Evolutionary conservation across 1,140 invertebrate species (phyloP).

Genomic region (Zaprionus tsacasi): DNA sequence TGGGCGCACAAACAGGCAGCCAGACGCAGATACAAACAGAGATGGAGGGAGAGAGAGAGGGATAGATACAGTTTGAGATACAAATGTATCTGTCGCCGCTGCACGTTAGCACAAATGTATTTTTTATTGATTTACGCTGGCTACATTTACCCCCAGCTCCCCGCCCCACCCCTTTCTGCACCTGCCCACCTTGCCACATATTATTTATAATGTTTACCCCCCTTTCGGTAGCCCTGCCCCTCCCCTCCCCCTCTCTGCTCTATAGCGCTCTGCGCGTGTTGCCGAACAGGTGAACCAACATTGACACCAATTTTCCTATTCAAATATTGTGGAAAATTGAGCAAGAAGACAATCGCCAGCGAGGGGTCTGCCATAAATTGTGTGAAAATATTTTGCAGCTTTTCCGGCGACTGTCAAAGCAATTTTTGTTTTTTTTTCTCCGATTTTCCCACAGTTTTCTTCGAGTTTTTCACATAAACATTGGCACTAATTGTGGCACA

Average conservation of each 20-base stretch:
- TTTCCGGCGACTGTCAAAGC: constrained; percentile 30
- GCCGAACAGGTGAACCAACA: constrained; percentile 67
- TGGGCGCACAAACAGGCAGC: constrained; percentile 33
- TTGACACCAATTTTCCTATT: constrained; percentile 42
- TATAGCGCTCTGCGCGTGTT: constrained; percentile 62
- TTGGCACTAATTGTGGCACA: constrained; percentile 19
- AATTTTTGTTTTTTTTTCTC: constrained; percentile 1
- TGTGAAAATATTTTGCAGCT: constrained; percentile 37
- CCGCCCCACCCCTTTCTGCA: not conserved
- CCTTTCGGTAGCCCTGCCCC: not conserved
- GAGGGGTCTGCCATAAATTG: constrained; percentile 51
- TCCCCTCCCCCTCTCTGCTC: not conserved
- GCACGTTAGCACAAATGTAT: constrained; percentile 50
- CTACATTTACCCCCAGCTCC: not conserved
- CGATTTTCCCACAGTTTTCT: constrained; percentile 20
- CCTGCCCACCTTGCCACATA: constrained; percentile 33
- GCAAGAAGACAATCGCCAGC: constrained; percentile 9
- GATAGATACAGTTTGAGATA: constrained; percentile 38
- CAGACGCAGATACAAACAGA: constrained; percentile 5
- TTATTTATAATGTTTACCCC: constrained; percentile 61
- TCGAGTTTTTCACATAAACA: constrained; percentile 32
- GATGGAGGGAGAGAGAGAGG: not conserved
- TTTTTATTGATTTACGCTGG: constrained; percentile 67
- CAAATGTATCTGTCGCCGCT: constrained; percentile 60
- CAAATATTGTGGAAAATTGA: constrained; percentile 19